phyloP scores from a whole-genome alignment of 2,888 invertebrate species.

The Theristus sp. region DNA sequence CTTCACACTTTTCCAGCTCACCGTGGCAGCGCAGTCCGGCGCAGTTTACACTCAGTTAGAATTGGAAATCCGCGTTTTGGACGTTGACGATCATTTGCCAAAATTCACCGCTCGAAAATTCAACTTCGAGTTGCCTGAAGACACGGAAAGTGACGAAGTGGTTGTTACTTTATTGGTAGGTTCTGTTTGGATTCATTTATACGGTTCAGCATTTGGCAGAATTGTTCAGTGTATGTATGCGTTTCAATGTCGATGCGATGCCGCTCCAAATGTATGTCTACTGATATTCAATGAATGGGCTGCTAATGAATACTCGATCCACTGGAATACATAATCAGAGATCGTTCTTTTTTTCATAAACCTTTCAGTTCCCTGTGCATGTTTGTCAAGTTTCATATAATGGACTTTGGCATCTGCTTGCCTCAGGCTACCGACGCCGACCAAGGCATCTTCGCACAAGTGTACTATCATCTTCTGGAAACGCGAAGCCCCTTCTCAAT shows the following conservation, averaged over 20 bases:
- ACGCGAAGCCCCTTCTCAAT: conserved; percentile 55
- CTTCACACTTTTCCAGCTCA: not conserved
- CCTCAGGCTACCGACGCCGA: not conserved
- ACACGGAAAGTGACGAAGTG: not conserved
- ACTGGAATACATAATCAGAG: too few relatives aligned
- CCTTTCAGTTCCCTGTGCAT: too few relatives aligned
- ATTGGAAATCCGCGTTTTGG: conserved; percentile 33
- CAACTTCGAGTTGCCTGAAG: not conserved
- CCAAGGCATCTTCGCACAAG: not conserved
- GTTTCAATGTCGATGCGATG: too few relatives aligned
- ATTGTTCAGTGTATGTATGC: too few relatives aligned
- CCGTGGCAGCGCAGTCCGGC: conserved; percentile 2
- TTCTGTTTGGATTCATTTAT: not conserved
- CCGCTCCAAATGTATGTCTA: too few relatives aligned
- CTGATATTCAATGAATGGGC: too few relatives aligned
- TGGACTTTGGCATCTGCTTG: too few relatives aligned
- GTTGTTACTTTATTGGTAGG: not conserved
- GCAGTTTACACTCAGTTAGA: not conserved
- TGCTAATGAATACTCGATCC: too few relatives aligned
- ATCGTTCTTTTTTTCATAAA: too few relatives aligned
- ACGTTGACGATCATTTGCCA: conserved; percentile 80
- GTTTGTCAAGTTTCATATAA: too few relatives aligned
- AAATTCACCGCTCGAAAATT: conserved; percentile 41
- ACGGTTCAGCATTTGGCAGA: too few relatives aligned
- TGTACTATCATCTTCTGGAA: not conserved